Evolutionary conservation across 2,888 invertebrate genomes (phyloP).

Genomic region (Oegoconia quadripuncta): DNA sequence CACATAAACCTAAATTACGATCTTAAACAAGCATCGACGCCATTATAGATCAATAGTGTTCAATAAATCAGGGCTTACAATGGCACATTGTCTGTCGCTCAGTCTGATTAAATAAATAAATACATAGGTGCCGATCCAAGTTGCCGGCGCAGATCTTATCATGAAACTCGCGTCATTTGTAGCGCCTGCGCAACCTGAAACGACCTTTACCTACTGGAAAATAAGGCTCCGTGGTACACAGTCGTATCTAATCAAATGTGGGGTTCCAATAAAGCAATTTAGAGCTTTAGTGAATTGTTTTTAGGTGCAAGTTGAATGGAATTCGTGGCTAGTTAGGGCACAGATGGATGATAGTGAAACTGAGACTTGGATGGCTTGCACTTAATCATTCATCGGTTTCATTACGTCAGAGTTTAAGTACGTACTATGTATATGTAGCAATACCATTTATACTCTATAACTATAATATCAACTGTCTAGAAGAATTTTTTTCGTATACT

Average conservation of each 20-base stretch:
- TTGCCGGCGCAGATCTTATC: slow-evolving; percentile 69
- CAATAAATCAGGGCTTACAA: slow-evolving; percentile 74
- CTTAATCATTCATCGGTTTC: slow-evolving; percentile 37
- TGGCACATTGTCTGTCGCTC: slow-evolving; percentile 76
- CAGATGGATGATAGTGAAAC: slow-evolving; percentile 38
- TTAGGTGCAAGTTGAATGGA: slow-evolving; percentile 35
- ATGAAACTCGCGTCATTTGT: slow-evolving; percentile 53
- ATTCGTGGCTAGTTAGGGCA: slow-evolving; percentile 35
- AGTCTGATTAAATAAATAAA: slow-evolving; percentile 73
- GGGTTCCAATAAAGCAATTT: slow-evolving; percentile 30
- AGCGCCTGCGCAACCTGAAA: slow-evolving; percentile 44
- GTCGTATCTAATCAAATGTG: slow-evolving; percentile 36
- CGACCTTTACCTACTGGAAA: slow-evolving; percentile 39
- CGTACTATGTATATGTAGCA: too few species aligned
- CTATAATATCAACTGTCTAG: too few species aligned
- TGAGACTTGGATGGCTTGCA: slow-evolving; percentile 25
- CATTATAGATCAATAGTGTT: slow-evolving; percentile 52
- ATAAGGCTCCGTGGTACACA: slow-evolving; percentile 42
- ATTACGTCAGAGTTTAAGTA: slow-evolving; percentile 20
- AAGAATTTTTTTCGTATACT: too few species aligned
- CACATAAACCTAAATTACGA: neutral
- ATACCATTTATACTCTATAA: too few species aligned
- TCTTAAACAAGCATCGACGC: slow-evolving; percentile 28
- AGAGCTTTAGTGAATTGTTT: slow-evolving; percentile 34
- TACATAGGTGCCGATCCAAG: slow-evolving; percentile 71